phyloP scores from a whole-genome alignment of 2,888 invertebrate genomes.

The Oscheius sp. region DNA sequence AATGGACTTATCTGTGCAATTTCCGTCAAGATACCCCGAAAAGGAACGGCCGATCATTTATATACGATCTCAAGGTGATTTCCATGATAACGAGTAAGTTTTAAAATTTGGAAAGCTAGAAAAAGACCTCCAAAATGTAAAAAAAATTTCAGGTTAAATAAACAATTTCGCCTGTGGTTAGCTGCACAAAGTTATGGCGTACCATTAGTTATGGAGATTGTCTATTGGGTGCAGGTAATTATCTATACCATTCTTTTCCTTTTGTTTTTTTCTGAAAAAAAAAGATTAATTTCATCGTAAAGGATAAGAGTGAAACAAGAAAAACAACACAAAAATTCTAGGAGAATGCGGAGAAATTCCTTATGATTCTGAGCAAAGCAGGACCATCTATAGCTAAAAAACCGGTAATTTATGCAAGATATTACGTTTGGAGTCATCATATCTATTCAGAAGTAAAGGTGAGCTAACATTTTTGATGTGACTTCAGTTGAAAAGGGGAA shows the following conservation, averaged over 20 bases:
- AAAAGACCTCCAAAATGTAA: neutral
- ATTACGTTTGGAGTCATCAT: constrained; percentile 32
- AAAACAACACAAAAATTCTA: neutral
- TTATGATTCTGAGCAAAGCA: too few species aligned
- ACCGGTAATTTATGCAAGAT: constrained; percentile 7
- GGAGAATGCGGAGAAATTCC: too few species aligned
- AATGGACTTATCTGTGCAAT: neutral
- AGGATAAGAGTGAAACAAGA: neutral
- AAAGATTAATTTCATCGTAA: neutral
- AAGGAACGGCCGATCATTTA: neutral
- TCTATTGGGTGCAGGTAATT: neutral
- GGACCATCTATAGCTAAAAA: neutral
- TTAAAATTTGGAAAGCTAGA: neutral
- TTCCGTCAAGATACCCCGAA: neutral
- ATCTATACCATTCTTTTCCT: neutral
- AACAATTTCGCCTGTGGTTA: neutral
- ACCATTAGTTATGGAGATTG: neutral
- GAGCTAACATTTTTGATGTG: neutral
- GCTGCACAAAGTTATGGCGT: neutral
- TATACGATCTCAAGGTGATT: neutral
- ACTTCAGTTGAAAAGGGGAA: too few species aligned
- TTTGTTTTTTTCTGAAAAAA: neutral
- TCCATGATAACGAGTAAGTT: constrained; percentile 12
- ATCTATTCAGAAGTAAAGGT: constrained; percentile 25
- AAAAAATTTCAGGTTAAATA: constrained; percentile 7